Percentiles rank a stretch among this genome's conserved stretches.
These are phyloP conservation scores for Dissostichus mawsoni DNA, from an alignment of 2,113 vertebrate genomes.

Conservation along the genomic window DNA sequence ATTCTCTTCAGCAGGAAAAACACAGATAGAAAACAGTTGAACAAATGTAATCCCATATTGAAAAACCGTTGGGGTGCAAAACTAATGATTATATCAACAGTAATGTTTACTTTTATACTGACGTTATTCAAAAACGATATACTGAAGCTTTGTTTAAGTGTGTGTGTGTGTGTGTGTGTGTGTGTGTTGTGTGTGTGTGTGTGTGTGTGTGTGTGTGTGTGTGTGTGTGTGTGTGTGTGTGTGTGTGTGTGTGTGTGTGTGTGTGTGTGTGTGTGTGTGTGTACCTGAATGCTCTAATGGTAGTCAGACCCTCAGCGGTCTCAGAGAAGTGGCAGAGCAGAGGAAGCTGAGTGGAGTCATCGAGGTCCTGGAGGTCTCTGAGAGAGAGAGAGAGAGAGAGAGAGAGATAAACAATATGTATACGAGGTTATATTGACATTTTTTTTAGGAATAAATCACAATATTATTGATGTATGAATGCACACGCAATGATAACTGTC, in stretches of 20 bases:
- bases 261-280: background rate
- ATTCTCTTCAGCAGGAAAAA: too few relatives aligned
- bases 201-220: background rate
- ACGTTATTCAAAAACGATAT: too few relatives aligned
- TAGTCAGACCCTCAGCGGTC: conserved; percentile 96
- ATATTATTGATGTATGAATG: background rate
- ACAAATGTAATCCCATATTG: too few relatives aligned
- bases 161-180: too few relatives aligned
- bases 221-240: background rate
- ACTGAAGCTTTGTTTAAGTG: too few relatives aligned
- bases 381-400: background rate
- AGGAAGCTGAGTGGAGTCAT: conserved; percentile 96
- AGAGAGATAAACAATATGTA: background rate
- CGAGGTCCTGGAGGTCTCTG: conserved; percentile 97
- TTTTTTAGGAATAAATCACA: background rate
- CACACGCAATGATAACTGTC: background rate
- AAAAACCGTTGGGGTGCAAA: too few relatives aligned
- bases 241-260: background rate
- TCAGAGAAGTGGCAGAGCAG: conserved; percentile 98
- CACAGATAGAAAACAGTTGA: too few relatives aligned
- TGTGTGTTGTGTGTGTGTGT: background rate
- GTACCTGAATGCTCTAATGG: conserved; percentile 95
- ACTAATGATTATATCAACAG: too few relatives aligned
- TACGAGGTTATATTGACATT: background rate
- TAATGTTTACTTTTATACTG: too few relatives aligned